Base-by-base conservation (phyloP, 2,888 invertebrate species). In the Stramonita haemastoma region DNA sequence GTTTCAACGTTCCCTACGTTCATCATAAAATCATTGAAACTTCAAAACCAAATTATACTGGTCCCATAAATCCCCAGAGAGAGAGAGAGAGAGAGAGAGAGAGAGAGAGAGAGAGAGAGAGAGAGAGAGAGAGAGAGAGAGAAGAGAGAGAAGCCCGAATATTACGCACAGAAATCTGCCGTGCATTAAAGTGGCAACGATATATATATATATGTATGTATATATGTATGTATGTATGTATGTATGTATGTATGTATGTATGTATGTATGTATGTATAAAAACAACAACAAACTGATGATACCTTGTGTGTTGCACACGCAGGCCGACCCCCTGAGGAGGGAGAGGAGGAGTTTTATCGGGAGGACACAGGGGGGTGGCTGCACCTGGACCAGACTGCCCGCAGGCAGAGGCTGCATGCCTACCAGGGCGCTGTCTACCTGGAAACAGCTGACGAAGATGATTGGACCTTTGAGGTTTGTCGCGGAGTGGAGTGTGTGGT, bases 321-420 rank as follows among this genome's bases (percentile, higher is more conserved):
- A 89, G 89, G 94, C 0, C 92, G 94, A 1, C 95, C 95, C 8
- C 95, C 95, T 0, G 95, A 95, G 90, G 89, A 91, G 11, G 93
- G 94, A 0, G 89, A 92, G 36, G 94, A 93, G 77, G 77, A 60
- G 15, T 94, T 93, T 85, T 29, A 89, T 34, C n/a, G 29, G 15
- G 89, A 89, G 46, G 81, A 84, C 83, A 36, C 70, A n/a, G 89
- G 87, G 0, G 92, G 92, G 6, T 94, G 93, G 94, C 91, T 95
- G 26, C 95, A 95, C 90, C 86, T 92, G 36, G 95, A 95, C 91
- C 95, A 95, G 87, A 90, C 92, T 15, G 91, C 92, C 8, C 89
- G 91, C 4, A 90, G 93, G 17, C 88, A 90, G n/a, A 95, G 95
- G 34, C 93, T 95, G 4, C 95, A 95, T 89, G 93, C 93, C 26